Evolutionary conservation across 2,113 vertebrate species (phyloP).

Genomic region (Gasterosteus aculeatus): DNA sequence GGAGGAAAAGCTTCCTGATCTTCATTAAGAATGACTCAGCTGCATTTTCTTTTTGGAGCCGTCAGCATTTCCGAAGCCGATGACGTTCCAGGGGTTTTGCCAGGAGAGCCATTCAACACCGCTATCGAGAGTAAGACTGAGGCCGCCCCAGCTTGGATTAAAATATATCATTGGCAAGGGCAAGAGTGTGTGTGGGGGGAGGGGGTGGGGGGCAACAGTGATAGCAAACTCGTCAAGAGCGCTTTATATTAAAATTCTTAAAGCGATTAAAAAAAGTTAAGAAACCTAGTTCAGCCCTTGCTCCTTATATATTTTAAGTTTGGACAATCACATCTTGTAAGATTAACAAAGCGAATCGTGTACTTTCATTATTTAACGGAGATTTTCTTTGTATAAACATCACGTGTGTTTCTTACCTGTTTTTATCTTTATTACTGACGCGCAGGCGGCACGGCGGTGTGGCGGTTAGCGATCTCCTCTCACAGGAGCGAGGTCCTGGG

Average conservation of each 20-base stretch:
- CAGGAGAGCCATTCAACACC: constrained; percentile 58
- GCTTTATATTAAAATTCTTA: constrained; percentile 35
- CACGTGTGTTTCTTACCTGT: neutral
- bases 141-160: constrained; percentile 54
- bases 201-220: neutral
- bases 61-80: constrained; percentile 77
- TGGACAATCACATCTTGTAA: neutral
- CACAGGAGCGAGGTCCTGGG: too few relatives aligned
- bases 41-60: constrained; percentile 61
- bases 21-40: constrained; percentile 81
- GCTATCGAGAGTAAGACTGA: constrained; percentile 60
- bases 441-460: too few relatives aligned
- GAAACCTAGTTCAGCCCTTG: neutral
- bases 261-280: constrained; percentile 14
- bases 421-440: neutral
- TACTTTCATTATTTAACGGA: neutral
- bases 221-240: constrained; percentile 21
- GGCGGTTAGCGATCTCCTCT: too few relatives aligned
- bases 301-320: constrained; percentile 5
- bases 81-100: constrained; percentile 64
- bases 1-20: constrained; percentile 74
- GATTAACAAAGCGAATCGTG: neutral
- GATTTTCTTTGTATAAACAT: neutral
- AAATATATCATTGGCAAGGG: constrained; percentile 44
- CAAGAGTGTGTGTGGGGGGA: neutral